Evolutionary conservation across 2,888 invertebrate genomes (phyloP).

Genomic region (Melieria omissa): DNA sequence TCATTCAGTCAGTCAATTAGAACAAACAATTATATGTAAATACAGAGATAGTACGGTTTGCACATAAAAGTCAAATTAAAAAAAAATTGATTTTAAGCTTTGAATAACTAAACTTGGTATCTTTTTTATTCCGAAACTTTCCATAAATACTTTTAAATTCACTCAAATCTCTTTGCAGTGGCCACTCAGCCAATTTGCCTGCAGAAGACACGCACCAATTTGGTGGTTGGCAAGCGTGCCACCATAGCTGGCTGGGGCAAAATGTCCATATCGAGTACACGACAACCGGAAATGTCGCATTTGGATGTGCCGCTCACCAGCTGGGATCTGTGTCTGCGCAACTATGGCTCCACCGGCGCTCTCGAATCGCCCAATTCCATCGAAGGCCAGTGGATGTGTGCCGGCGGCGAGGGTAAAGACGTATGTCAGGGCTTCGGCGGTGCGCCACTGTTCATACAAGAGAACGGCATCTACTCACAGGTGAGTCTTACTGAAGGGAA

Average conservation of each 20-base stretch:
- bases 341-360: slow-evolving; percentile 77
- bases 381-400: slow-evolving; percentile 76
- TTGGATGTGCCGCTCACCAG: slow-evolving; percentile 76
- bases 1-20: too few relatives aligned
- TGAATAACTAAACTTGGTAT: too few relatives aligned
- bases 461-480: slow-evolving; percentile 74
- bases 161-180: slow-evolving; percentile 68
- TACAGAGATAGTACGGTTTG: too few relatives aligned
- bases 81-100: too few relatives aligned
- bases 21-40: too few relatives aligned
- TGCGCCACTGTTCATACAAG: slow-evolving; percentile 75
- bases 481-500: slow-evolving; percentile 61
- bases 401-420: slow-evolving; percentile 80
- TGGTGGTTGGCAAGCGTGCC: slow-evolving; percentile 66
- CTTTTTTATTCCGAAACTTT: slow-evolving; percentile 7
- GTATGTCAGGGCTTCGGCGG: slow-evolving; percentile 86
- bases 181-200: slow-evolving; percentile 82
- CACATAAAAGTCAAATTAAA: too few relatives aligned
- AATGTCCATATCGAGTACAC: slow-evolving; percentile 69
- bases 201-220: slow-evolving; percentile 64
- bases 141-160: slow-evolving; percentile 14
- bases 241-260: slow-evolving; percentile 72
- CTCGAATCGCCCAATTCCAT: slow-evolving; percentile 67
- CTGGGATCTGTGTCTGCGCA: slow-evolving; percentile 74
- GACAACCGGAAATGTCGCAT: slow-evolving; percentile 74